Conservation (phyloP, 2,113 vertebrate genomes). For the crab-eating macaque (Macaca fascicularis) region DNA sequence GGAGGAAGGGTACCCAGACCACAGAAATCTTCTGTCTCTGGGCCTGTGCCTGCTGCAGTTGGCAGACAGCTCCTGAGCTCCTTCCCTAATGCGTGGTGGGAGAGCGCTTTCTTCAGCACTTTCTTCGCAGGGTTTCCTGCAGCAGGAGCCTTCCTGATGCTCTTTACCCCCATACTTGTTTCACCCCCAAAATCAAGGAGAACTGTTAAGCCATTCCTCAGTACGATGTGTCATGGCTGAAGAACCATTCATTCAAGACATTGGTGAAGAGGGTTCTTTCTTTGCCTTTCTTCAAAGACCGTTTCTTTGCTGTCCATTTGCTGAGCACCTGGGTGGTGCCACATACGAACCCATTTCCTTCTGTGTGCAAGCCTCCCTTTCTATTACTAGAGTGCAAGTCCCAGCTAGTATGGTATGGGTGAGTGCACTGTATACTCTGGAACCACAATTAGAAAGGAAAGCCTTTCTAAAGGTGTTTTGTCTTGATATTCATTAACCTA, state of each 20-base stretch:
- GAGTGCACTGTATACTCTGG: fast-evolving
- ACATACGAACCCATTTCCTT: background rate
- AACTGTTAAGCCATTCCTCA: background rate
- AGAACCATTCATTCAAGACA: background rate
- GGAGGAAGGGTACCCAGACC: background rate
- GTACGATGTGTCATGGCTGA: background rate
- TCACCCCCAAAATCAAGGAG: background rate
- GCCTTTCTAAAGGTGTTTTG: background rate
- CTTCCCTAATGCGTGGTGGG: background rate
- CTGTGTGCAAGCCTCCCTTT: background rate
- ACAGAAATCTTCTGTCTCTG: background rate
- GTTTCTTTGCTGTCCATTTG: fast-evolving
- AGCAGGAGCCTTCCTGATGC: background rate
- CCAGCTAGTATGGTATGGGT: fast-evolving
- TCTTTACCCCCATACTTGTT: too few species aligned
- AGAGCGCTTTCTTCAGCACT: background rate
- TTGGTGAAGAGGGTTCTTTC: background rate
- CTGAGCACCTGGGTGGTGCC: background rate
- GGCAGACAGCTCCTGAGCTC: background rate
- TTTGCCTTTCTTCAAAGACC: background rate
- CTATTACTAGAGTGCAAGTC: background rate
- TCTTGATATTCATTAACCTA: background rate
- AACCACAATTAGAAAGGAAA: background rate
- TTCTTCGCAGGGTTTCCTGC: background rate
- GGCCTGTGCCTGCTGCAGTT: background rate